Conservation (phyloP, 2,888 invertebrate genomes). For the Linnaemya tessellans region DNA sequence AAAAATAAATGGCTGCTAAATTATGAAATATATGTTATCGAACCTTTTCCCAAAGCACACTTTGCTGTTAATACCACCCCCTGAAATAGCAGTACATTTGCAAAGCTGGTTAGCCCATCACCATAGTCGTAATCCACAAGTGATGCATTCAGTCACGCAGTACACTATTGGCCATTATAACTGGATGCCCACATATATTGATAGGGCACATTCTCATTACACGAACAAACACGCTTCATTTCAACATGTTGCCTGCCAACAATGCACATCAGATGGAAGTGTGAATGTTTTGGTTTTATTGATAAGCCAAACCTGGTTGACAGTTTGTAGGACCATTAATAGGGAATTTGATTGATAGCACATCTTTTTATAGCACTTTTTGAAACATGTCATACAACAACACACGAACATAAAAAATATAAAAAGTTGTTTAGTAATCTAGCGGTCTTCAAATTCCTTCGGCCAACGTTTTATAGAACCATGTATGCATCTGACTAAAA, state of each 20-base stretch:
- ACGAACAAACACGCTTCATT: slow-evolving; percentile 13
- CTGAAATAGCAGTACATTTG: slow-evolving; percentile 15
- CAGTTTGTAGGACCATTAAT: slow-evolving; percentile 66
- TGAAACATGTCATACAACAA: too few species aligned
- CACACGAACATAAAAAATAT: too few species aligned
- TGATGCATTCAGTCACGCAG: slow-evolving; percentile 69
- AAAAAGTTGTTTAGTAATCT: too few species aligned
- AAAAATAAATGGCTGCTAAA: slow-evolving; percentile 54
- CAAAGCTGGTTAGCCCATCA: slow-evolving; percentile 38
- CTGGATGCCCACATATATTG: slow-evolving; percentile 60
- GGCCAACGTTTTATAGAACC: too few species aligned
- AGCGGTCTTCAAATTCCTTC: too few species aligned
- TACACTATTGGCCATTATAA: slow-evolving; percentile 57
- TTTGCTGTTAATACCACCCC: slow-evolving; percentile 31
- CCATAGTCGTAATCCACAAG: slow-evolving; percentile 68
- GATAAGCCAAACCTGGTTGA: slow-evolving; percentile 68
- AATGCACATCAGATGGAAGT: slow-evolving; percentile 27
- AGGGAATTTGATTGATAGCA: slow-evolving; percentile 67
- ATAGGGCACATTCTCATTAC: slow-evolving; percentile 68
- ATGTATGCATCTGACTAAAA: too few species aligned
- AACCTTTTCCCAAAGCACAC: slow-evolving; percentile 53
- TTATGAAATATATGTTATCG: slow-evolving; percentile 47
- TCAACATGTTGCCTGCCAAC: slow-evolving; percentile 6
- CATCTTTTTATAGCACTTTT: too few species aligned
- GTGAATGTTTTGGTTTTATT: slow-evolving; percentile 58